Conservation (phyloP, 2,797 vertebrate species). For the Lophius americanus region DNA sequence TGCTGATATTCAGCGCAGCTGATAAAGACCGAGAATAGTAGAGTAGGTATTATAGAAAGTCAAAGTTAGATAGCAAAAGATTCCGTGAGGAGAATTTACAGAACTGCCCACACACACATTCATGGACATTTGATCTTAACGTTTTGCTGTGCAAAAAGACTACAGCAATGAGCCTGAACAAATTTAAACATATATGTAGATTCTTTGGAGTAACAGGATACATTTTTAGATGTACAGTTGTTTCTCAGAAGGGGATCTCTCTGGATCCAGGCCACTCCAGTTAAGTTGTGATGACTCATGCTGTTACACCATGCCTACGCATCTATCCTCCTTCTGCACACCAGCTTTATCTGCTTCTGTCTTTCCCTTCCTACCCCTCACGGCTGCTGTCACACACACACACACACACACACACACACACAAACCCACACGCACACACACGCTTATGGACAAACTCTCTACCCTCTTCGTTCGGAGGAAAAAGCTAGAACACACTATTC, state of each 20-base stretch:
- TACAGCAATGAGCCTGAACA: neutral
- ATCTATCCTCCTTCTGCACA: constrained; percentile 54
- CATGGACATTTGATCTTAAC: constrained; percentile 20
- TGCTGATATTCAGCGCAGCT: no score
- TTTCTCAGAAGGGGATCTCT: constrained; percentile 32
- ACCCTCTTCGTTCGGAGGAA: constrained; percentile 47
- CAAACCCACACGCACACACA: constrained; percentile 35
- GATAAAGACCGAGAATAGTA: no score
- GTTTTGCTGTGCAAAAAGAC: neutral
- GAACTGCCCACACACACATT: neutral
- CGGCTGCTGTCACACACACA: constrained; percentile 38
- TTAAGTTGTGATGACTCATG: constrained; percentile 70
- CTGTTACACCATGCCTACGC: constrained; percentile 68
- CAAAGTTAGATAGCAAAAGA: constrained; percentile 4
- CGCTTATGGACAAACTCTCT: constrained; percentile 35
- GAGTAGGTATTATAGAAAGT: constrained; percentile 7
- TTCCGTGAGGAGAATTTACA: constrained; percentile 2
- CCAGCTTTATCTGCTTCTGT: constrained; percentile 53
- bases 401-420: constrained; percentile 35
- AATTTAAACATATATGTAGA: neutral
- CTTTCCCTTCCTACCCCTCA: constrained; percentile 40
- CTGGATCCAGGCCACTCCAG: constrained; percentile 60
- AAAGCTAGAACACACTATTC: constrained; percentile 61
- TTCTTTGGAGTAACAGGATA: constrained; percentile 11
- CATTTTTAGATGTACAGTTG: neutral